Evolutionary conservation across 2,797 vertebrate genomes (phyloP).

Genomic region (Petrocephalus schoutedeni): DNA sequence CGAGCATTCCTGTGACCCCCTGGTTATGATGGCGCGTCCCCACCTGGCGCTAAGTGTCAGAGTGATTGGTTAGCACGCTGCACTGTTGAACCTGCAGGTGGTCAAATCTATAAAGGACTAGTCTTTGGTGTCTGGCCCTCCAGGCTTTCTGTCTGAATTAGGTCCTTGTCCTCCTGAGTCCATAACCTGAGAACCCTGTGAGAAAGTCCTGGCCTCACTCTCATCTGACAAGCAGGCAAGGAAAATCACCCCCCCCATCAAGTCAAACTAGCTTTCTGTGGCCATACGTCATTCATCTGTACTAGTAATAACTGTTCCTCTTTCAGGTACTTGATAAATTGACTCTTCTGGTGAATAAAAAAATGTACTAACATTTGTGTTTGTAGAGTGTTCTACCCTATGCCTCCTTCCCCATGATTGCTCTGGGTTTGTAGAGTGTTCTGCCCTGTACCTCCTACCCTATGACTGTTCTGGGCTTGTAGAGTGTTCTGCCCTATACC

Average conservation of each 20-base stretch:
- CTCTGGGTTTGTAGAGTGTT: too few relatives aligned
- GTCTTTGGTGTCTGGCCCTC: constrained; percentile 2
- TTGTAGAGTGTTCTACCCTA: neutral
- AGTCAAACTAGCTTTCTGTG: neutral
- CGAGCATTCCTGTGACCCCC: neutral
- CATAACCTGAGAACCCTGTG: neutral
- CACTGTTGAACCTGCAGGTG: constrained; percentile 10
- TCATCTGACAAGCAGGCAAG: neutral
- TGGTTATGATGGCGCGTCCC: neutral
- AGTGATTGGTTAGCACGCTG: neutral
- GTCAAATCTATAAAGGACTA: constrained; percentile 11
- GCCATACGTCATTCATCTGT: neutral
- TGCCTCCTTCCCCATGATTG: too few relatives aligned
- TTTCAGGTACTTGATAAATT: neutral
- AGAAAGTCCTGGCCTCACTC: neutral
- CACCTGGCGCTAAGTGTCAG: neutral
- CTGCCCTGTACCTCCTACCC: too few relatives aligned
- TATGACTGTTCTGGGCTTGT: too few relatives aligned
- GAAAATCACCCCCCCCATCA: neutral
- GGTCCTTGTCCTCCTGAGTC: constrained; percentile 8
- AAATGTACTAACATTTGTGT: neutral
- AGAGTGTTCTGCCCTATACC: neutral
- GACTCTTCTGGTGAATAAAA: neutral
- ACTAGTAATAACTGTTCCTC: neutral
- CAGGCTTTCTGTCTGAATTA: constrained; percentile 4